A percentile compares a stretch with the other conserved stretches of the same genome.
These are phyloP conservation scores for Parotocinclus haroldoi DNA, from an alignment of 2,797 vertebrate species.

Conservation along the genomic window DNA sequence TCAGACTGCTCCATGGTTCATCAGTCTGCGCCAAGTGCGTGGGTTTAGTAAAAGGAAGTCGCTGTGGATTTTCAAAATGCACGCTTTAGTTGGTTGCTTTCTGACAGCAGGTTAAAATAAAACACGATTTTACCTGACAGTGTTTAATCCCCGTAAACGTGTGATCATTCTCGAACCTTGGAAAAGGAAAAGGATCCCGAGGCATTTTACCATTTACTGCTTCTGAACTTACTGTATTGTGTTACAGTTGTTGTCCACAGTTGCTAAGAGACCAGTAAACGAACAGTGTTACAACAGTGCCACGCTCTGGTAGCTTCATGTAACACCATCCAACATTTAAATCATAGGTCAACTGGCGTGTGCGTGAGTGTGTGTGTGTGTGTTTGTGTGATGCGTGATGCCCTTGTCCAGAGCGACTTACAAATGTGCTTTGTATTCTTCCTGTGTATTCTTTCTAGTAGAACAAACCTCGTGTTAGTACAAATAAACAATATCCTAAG, in stretches of 20 bases:
- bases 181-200: constrained; percentile 66
- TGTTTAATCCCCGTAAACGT: constrained; percentile 54
- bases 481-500: too few species aligned
- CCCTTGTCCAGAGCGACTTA: too few species aligned
- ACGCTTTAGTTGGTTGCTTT: neutral
- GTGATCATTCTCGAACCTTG: constrained; percentile 61
- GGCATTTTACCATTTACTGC: constrained; percentile 52
- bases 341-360: too few species aligned
- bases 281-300: neutral
- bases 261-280: constrained; percentile 57
- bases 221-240: constrained; percentile 4
- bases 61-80: constrained; percentile 56
- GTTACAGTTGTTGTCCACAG: constrained; percentile 37
- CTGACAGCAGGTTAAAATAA: neutral
- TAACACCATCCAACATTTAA: too few species aligned
- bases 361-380: too few species aligned
- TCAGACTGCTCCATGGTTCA: constrained; percentile 78
- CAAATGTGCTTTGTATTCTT: too few species aligned
- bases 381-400: too few species aligned
- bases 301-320: too few species aligned
- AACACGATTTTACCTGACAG: constrained; percentile 60
- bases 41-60: constrained; percentile 50
- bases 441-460: too few species aligned
- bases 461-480: too few species aligned
- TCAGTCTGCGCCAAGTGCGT: constrained; percentile 69